phyloP scores from a whole-genome alignment of 2,888 invertebrate genomes.

The Cosmopolites sordidus region DNA sequence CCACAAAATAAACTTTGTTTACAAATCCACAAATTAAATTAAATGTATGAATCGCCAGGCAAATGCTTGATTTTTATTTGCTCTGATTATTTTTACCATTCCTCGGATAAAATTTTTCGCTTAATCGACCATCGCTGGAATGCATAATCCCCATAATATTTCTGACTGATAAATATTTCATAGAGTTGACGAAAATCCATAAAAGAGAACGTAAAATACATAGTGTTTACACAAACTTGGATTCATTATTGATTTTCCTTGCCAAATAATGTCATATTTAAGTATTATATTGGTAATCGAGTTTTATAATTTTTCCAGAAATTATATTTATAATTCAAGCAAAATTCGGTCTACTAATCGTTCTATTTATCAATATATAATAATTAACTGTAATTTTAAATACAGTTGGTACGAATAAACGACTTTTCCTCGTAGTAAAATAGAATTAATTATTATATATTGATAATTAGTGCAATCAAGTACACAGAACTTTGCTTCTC shows the following conservation, averaged over 20 bases:
- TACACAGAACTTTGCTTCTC: too few species aligned
- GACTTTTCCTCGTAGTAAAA: too few species aligned
- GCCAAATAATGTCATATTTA: background rate
- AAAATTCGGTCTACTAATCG: too few species aligned
- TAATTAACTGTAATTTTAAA: too few species aligned
- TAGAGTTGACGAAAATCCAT: constrained; percentile 18
- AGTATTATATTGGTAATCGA: background rate
- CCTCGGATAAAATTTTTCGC: constrained; percentile 19
- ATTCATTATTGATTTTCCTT: constrained; percentile 17
- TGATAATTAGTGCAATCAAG: too few species aligned
- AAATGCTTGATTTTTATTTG: constrained; percentile 18
- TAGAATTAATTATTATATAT: too few species aligned
- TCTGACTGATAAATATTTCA: constrained; percentile 24
- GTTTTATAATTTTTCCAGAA: background rate
- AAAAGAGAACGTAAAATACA: constrained; percentile 20
- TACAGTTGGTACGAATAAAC: too few species aligned
- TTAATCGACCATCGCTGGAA: constrained; percentile 20
- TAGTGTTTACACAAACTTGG: constrained; percentile 22
- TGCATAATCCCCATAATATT: constrained; percentile 25
- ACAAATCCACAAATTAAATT: background rate
- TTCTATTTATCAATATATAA: too few species aligned
- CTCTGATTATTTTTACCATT: constrained; percentile 17
- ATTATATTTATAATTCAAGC: background rate
- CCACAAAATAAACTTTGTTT: too few species aligned
- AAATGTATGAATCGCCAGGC: constrained; percentile 4